Evolutionary conservation across 2,797 vertebrate species (phyloP), one percentile per base, ranked within the genome.

Genomic region (Kryptolebias ocellatus): DNA sequence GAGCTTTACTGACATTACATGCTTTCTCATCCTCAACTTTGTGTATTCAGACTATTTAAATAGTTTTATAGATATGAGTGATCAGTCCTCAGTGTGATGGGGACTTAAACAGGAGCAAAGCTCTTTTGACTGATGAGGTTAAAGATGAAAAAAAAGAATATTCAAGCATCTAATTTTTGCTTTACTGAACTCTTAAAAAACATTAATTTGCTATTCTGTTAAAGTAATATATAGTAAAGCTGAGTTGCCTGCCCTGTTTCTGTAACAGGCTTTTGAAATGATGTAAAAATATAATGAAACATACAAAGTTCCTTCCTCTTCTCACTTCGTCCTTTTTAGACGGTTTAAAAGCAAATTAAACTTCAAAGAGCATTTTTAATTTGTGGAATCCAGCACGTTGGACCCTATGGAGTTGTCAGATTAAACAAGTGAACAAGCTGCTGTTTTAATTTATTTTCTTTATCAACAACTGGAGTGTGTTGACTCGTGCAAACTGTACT

Each of bases 211-310:
- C 31, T 34, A 34, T 34, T 34, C 31, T 34, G 4, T 34, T 34
- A 4, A 34, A 2, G 4, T n/a, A n/a, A n/a, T n/a, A n/a, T n/a
- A n/a, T 46, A 46, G 5, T 3, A 46, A 46, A 46, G 4, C 44
- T 16, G 16, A 46, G 16, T 17, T 46, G 20, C 20, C 15, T 2
- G 4, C 44, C 44, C 16, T 1, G 1, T 5, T 16, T 34, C 31
- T 16, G 3, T 16, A 16, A 17, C 44, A 46, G 44, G 16, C 4
- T 46, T 46, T 46, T 47, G 27, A 56, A 81, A 29, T 29, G 59
- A 67, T 51, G 29, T 57, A 53, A 54, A 60, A 16, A 3, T 3
- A 17, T 15, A 5, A 46, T 2, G 14, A 24, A 24, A 24, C 5
- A 8, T 10, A 10, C 9, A 50, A 50, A 24, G 18, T 18, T 24